Conservation (phyloP, 1,140 invertebrate species). For the Aethina tumida region DNA sequence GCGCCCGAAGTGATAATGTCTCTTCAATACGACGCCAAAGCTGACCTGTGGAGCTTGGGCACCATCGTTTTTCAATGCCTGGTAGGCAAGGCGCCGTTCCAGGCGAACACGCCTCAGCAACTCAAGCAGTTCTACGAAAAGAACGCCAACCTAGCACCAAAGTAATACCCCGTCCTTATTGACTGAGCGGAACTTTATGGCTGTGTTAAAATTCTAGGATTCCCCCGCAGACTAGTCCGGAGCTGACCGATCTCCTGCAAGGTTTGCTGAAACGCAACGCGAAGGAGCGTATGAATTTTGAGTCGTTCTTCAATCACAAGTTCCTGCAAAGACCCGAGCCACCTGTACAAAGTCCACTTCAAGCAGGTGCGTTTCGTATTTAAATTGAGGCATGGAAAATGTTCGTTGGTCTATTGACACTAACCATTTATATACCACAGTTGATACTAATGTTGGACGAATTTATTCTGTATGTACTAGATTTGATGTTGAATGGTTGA, state of each 20-base stretch:
- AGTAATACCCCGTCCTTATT: conserved; percentile 47
- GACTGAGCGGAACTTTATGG: neutral
- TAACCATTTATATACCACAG: neutral
- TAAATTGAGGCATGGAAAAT: too few species aligned
- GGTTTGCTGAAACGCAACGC: conserved; percentile 86
- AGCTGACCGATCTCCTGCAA: conserved; percentile 78
- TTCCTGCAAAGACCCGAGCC: conserved; percentile 67
- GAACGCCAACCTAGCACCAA: conserved; percentile 88
- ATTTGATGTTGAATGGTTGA: too few species aligned
- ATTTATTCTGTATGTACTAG: neutral
- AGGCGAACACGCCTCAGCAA: conserved; percentile 96
- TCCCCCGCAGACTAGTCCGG: conserved; percentile 81
- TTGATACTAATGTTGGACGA: neutral
- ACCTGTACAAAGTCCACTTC: conserved; percentile 29
- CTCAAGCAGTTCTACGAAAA: conserved; percentile 96
- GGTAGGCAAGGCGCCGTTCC: conserved; percentile 96
- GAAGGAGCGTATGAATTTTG: conserved; percentile 90
- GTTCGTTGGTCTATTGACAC: neutral
- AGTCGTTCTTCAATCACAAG: conserved; percentile 86
- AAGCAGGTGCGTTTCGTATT: conserved; percentile 23
- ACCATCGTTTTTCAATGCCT: conserved; percentile 99
- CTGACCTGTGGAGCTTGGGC: conserved; percentile 97
- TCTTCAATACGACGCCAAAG: conserved; percentile 96
- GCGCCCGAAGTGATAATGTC: conserved; percentile 99
- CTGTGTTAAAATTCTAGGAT: conserved; percentile 53